Evolutionary conservation across 1,140 invertebrate genomes (phyloP).

Genomic region (Drosophila ohnishii): DNA sequence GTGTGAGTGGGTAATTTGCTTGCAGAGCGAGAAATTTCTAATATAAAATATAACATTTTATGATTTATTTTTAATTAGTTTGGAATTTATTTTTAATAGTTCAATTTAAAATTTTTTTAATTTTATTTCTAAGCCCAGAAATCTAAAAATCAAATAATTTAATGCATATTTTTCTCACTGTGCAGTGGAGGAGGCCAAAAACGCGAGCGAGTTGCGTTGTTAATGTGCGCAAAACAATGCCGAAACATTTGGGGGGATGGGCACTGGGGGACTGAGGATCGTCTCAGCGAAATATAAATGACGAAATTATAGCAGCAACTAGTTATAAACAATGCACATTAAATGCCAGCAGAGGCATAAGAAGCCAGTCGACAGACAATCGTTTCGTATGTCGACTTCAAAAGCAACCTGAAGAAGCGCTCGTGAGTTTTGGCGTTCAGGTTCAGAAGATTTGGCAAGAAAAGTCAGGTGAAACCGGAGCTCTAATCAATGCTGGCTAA

Average conservation of each 20-base stretch:
- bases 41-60: no score
- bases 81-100: not conserved
- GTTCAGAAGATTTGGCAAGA: not conserved
- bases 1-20: constrained; percentile 13
- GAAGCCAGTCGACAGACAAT: constrained; percentile 3
- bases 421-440: not conserved
- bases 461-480: not conserved
- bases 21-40: not conserved
- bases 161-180: not conserved
- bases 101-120: not conserved
- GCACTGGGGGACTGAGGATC: not conserved
- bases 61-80: not conserved
- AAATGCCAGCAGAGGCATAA: constrained; percentile 46
- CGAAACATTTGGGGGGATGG: constrained; percentile 23
- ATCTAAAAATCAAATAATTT: not conserved
- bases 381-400: constrained; percentile 10
- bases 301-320: constrained; percentile 68
- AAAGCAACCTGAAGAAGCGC: not conserved
- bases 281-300: constrained; percentile 65
- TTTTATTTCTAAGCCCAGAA: no score
- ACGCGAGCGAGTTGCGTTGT: constrained; percentile 62
- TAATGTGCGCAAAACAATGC: constrained; percentile 73
- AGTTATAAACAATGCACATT: constrained; percentile 72
- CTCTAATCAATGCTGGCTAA: not conserved
- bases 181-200: constrained; percentile 52